Conservation (phyloP, 2,888 invertebrate species). For the Pseudoips prasinana region DNA sequence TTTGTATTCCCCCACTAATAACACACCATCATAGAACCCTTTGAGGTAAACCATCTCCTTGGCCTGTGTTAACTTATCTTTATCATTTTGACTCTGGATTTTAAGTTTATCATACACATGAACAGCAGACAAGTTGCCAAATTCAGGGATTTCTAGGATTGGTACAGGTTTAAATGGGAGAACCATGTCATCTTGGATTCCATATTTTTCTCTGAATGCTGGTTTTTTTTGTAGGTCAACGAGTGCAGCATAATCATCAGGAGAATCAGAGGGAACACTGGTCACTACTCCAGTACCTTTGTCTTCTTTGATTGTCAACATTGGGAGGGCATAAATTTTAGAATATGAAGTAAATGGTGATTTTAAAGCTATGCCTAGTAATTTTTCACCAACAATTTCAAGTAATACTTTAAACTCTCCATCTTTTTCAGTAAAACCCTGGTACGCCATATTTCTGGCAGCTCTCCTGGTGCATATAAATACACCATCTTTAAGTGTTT, state of each 20-base stretch:
- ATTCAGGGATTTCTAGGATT: constrained; percentile 95
- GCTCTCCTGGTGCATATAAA: constrained; percentile 94
- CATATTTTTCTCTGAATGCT: constrained; percentile 95
- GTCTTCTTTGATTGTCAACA: constrained; percentile 98
- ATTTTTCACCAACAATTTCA: constrained; percentile 86
- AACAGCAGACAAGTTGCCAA: constrained; percentile 93
- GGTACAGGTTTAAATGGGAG: constrained; percentile 87
- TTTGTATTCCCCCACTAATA: constrained; percentile 93
- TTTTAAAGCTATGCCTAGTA: constrained; percentile 91
- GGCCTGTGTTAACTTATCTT: constrained; percentile 95
- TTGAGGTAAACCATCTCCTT: constrained; percentile 98
- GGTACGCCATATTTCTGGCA: constrained; percentile 97
- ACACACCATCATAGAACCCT: constrained; percentile 96
- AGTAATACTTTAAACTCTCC: constrained; percentile 88
- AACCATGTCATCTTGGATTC: constrained; percentile 88
- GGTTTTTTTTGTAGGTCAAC: constrained; percentile 97
- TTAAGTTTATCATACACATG: constrained; percentile 93
- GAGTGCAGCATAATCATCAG: constrained; percentile 98
- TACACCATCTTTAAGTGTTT: constrained; percentile 86
- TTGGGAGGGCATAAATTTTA: constrained; percentile 95
- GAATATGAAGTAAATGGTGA: constrained; percentile 93
- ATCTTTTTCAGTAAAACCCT: constrained; percentile 92
- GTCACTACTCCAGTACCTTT: constrained; percentile 99
- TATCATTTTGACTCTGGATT: constrained; percentile 99
- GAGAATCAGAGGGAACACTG: constrained; percentile 98